Base-by-base conservation (phyloP, 2,888 invertebrate genomes). In the Drosophila kuntzei region DNA sequence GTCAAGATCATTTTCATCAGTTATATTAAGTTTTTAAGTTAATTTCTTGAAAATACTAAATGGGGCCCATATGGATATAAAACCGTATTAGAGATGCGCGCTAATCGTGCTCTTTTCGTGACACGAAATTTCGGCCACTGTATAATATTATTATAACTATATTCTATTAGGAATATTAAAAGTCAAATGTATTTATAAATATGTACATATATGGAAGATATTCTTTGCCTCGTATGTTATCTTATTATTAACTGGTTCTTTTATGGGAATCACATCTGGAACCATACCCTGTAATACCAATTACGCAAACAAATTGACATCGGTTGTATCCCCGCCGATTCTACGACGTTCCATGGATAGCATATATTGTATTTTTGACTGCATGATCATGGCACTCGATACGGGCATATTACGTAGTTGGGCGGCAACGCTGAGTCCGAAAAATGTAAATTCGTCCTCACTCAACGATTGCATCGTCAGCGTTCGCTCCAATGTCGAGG, bases 381-480 rank as follows among this genome's bases (percentile, higher is more conserved):
- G 88, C 79, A 83, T 85, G 5, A 69, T 46, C 85, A 89, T 71
- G 0, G 84, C 87, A 64, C 65, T 76, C 22, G 68, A 58, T 4
- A 84, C 51, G 0, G 84, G 89, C 87, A 84, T 83, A 36, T 49
- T 68, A 4, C 84, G 75, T 2, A 88, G 60, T 32, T 84, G 89
- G 1, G 87, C 87, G 3, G 70, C 79, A 9, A 84, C 79, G 34
- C 84, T 87, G 3, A 83, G 53, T 1, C 87, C 84, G 12, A 88
- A 84, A 43, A 50, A 88, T n/a, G 79, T 76, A 14, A 84, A 84
- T 51, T 84, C 89, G 44, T 84, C 87, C 18, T 87, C 89, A 11
- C 32, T 37, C 12, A 41, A 11, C 1, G 62, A 1, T 1, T 58
- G 55, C 11, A 71, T 27, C 6, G 62, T 5, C 2, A 57, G 49